A percentile compares a stretch with the other conserved stretches of the same genome.
These are phyloP conservation scores for Acanthosepion esculentum DNA, from an alignment of 2,888 invertebrate species.

Conservation along the genomic window DNA sequence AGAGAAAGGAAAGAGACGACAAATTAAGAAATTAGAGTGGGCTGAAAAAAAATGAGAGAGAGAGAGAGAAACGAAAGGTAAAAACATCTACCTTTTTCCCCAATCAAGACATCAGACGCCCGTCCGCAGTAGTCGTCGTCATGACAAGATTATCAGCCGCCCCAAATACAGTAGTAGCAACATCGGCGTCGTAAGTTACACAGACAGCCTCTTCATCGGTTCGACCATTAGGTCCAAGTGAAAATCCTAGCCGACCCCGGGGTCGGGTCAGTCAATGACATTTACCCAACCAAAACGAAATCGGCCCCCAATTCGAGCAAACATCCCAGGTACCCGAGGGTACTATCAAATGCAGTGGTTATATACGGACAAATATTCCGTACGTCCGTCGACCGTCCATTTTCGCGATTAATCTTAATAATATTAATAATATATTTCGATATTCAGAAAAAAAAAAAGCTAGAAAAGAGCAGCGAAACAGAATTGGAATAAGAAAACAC, in stretches of 20 bases:
- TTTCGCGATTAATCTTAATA: too few relatives aligned
- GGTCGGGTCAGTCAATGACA: not conserved
- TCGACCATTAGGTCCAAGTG: not conserved
- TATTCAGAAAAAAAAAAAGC: too few relatives aligned
- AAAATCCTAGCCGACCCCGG: not conserved
- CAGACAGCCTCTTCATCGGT: not conserved
- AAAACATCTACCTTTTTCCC: not conserved
- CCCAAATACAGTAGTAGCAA: not conserved
- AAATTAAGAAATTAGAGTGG: not conserved
- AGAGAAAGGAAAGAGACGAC: not conserved
- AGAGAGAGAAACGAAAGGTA: not conserved
- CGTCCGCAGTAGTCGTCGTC: not conserved
- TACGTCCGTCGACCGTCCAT: too few relatives aligned
- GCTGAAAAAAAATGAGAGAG: not conserved
- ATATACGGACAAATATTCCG: too few relatives aligned
- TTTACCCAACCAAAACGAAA: not conserved
- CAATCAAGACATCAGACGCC: not conserved
- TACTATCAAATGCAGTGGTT: not conserved
- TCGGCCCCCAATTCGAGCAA: not conserved
- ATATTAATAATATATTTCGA: too few relatives aligned
- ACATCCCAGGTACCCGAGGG: not conserved
- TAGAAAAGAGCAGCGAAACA: too few relatives aligned
- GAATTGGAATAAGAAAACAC: not conserved
- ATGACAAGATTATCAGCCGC: not conserved
- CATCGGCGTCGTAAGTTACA: not conserved